phyloP scores from a whole-genome alignment of 2,113 vertebrate genomes.

The Porphyrio hochstetteri region DNA sequence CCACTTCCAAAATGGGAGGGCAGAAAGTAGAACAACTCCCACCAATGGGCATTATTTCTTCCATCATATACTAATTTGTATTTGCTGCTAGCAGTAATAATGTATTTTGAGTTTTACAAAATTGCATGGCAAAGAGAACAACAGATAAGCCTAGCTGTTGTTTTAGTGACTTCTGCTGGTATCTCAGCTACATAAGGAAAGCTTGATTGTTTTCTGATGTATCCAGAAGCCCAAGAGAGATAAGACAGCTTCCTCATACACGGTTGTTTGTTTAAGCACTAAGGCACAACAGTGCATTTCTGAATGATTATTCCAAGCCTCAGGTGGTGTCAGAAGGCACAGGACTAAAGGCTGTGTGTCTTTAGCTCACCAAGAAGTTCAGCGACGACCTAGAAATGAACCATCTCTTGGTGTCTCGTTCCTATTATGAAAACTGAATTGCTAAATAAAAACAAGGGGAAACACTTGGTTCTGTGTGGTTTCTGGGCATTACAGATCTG shows the following conservation, averaged over 20 bases:
- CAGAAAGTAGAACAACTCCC: background rate
- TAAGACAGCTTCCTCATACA: slow-evolving; percentile 51
- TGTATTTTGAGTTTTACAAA: slow-evolving; percentile 39
- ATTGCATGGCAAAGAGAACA: slow-evolving; percentile 56
- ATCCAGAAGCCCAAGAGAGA: slow-evolving; percentile 61
- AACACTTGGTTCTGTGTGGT: background rate
- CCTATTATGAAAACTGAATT: background rate
- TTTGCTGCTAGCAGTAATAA: slow-evolving; percentile 46
- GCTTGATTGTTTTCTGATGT: slow-evolving; percentile 60
- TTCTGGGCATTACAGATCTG: background rate
- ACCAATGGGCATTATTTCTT: slow-evolving; percentile 25
- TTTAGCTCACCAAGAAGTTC: slow-evolving; percentile 34
- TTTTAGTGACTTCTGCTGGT: slow-evolving; percentile 51
- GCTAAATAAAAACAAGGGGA: background rate
- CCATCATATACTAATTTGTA: slow-evolving; percentile 22
- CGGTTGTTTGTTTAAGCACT: slow-evolving; percentile 63
- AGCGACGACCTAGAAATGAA: slow-evolving; percentile 22
- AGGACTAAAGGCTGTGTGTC: background rate
- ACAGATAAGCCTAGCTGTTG: slow-evolving; percentile 47
- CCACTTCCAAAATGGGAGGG: slow-evolving; percentile 5
- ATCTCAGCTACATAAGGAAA: slow-evolving; percentile 43
- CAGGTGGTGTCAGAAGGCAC: slow-evolving; percentile 51
- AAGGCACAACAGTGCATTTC: slow-evolving; percentile 57
- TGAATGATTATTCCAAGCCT: slow-evolving; percentile 47
- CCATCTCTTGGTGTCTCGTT: background rate